Evolutionary conservation across 2,113 vertebrate species (phyloP), one percentile per base, ranked within the genome.

Genomic region (Gymnobelideus leadbeateri): DNA sequence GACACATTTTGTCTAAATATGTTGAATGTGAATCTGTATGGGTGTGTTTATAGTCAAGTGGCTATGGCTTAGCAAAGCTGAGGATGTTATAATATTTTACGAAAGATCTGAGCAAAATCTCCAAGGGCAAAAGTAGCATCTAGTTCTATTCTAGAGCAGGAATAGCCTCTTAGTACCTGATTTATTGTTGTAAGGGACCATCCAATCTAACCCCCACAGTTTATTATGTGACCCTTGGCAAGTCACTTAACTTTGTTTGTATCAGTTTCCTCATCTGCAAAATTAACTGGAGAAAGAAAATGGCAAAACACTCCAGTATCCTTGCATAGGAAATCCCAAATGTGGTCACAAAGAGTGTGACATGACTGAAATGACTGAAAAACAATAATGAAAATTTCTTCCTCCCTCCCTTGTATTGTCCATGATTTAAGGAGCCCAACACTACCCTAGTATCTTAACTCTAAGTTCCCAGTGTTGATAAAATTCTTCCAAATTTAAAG

Each of bases 401-500:
- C 19, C n/a, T 84, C 43, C n/a, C 19, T 84, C 7, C 68, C 2
- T 84, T 19, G 19, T 43, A 84, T 23, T 43, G 68, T 1, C n/a
- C 19, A n/a, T 23, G 4, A 84, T 43, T 84, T 43, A 43, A 84
- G n/a, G 37, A 84, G 68, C n/a, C n/a, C n/a, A n/a, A 14, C 37
- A 43, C 16, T 43, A 43, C 68, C n/a, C 6, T 23, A 0, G 12
- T 12, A 37, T 94, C 54, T 3, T 90, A 47, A 21, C 21, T 26
- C 11, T 49, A 21, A 55, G 23, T 89, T 91, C n/a, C 91, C 25
- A 47, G 16, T 47, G 26, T 51, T 2, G 77, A n/a, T 50, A 16
- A 94, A 91, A 37, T 89, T 89, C 43, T 23, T 91, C 53, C n/a
- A 93, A 14, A 5, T 19, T 49, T 93, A 90, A 93, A 95, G 14